These are phyloP conservation scores for Luscinia luscinia DNA, from an alignment of 2,797 vertebrate species.

Conservation along the genomic window DNA sequence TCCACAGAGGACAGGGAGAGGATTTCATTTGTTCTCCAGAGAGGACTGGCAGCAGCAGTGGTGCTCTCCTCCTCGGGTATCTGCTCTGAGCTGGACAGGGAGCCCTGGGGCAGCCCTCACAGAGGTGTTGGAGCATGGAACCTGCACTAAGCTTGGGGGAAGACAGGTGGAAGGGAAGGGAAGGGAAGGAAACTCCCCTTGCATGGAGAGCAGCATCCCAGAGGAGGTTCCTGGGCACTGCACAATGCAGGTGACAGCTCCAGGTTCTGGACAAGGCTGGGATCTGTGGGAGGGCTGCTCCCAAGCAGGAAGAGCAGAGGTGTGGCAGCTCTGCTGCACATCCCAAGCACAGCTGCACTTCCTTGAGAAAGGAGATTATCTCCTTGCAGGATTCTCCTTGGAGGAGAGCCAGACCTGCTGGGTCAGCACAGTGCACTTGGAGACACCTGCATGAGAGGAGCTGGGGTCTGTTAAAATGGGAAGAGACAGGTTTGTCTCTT, in stretches of 20 bases:
- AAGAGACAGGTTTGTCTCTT: not conserved
- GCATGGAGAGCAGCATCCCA: not conserved
- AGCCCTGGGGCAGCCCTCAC: not conserved
- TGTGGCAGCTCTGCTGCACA: too few relatives aligned
- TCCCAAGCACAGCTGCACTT: not conserved
- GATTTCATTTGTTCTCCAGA: not conserved
- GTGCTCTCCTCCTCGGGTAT: not conserved
- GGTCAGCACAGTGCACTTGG: not conserved
- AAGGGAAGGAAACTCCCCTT: not conserved
- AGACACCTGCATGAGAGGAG: not conserved
- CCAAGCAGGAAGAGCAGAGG: not conserved
- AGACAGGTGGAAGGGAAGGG: not conserved
- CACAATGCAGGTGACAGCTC: not conserved
- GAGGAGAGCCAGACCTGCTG: not conserved
- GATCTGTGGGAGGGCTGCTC: not conserved
- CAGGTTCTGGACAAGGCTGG: not conserved
- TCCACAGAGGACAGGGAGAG: too few relatives aligned
- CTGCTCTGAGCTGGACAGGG: not conserved
- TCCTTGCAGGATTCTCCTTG: not conserved
- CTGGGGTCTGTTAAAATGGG: not conserved
- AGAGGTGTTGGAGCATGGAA: not conserved
- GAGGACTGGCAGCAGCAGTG: not conserved
- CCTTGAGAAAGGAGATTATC: not conserved
- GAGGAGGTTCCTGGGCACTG: not conserved
- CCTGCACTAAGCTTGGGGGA: not conserved